Percentiles rank a stretch among this genome's conserved stretches.
These are phyloP conservation scores for Tipula lateralis DNA, from an alignment of 2,888 invertebrate species.

Conservation along the genomic window DNA sequence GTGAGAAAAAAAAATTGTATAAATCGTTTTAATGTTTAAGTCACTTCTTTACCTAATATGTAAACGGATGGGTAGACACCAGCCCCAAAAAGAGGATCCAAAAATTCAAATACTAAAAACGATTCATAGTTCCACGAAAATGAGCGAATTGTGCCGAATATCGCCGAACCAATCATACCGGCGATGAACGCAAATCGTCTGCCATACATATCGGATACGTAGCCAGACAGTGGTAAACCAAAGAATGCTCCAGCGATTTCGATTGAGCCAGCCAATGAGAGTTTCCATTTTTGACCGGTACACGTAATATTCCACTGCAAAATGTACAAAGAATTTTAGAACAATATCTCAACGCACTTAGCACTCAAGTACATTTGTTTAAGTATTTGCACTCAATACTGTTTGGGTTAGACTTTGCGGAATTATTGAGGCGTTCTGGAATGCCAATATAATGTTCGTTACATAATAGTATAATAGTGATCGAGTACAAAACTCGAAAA, in stretches of 20 bases:
- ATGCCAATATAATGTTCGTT: no score
- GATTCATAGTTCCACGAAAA: neutral
- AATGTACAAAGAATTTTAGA: neutral
- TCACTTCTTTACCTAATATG: conserved; percentile 34
- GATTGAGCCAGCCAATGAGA: neutral
- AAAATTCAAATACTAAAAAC: conserved; percentile 5
- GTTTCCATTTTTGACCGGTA: neutral
- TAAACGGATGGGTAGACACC: neutral
- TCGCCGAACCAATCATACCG: neutral
- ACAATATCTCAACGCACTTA: no score
- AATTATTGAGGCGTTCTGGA: no score
- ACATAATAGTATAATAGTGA: neutral
- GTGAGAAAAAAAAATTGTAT: neutral
- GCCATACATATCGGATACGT: neutral
- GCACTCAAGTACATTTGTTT: no score
- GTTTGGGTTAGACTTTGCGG: no score
- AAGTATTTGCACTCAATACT: no score
- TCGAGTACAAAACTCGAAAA: neutral
- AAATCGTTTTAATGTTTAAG: neutral
- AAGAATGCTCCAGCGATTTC: neutral
- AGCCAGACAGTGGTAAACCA: neutral
- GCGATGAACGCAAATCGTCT: neutral
- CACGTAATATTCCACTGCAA: neutral
- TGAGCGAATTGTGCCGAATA: neutral
- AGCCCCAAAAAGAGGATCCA: neutral